Base-by-base conservation (phyloP, 2,888 invertebrate genomes). In the Athalia cordata region DNA sequence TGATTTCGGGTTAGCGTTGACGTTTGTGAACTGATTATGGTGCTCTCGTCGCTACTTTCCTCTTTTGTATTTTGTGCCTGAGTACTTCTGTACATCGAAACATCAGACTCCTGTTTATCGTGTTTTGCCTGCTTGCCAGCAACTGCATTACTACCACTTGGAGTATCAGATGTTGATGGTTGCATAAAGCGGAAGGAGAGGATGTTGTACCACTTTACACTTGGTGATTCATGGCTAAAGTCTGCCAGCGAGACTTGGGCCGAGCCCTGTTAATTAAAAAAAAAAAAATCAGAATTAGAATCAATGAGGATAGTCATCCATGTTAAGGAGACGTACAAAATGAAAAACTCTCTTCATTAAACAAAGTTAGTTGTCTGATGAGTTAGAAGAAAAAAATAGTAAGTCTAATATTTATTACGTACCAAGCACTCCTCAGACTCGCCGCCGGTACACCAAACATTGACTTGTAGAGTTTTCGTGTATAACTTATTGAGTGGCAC, bases 31-130 rank as follows among this genome's bases (percentile, higher is more conserved):
- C 98, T 97, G 84, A 98, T 98, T 82, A 98, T 97, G 0, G 98
- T 98, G 29, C 97, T 97, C 89, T 99, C 98, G 89, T 99, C 98
- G 45, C 98, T 98, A 84, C 98, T 98, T 90, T 98, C 98, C 88
- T 98, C 98, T 84, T 92, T 92, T 43, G 86, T 85, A 79, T 88
- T 95, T 91, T 82, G 90, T 79, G 78, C 88, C 88, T 62, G 86
- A 84, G 79, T 81, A 79, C 79, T 83, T 64, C 86, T 87, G 79
- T 88, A 89, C 67, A 90, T 87, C 4, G 92, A 91, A n/a, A 91
- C 86, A 77, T 92, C 92, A 3, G 91, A 91, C 80, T 92, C 92
- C 86, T 92, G 92, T 81, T 92, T 92, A 75, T 90, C 89, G 80
- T 92, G 91, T 72, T 84, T 85, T 4, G 82, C 79, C 59, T 86